phyloP scores from a whole-genome alignment of 2,888 invertebrate species.

The Crioceris asparagi region DNA sequence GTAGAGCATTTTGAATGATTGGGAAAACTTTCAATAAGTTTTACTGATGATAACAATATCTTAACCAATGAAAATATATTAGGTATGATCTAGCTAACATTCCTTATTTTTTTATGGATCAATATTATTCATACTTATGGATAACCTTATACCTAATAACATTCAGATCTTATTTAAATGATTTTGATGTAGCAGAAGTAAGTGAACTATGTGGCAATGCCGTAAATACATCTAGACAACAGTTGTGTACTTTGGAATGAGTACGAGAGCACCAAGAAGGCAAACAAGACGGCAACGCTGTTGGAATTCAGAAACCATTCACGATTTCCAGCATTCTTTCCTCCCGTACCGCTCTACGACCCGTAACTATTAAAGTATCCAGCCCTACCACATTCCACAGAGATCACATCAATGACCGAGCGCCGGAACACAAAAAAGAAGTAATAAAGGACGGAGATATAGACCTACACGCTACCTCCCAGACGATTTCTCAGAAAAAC shows the following conservation, averaged over 20 bases:
- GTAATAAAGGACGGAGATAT: conserved; percentile 1
- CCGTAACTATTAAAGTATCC: conserved; percentile 24
- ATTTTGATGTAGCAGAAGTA: no score
- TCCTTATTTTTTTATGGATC: no score
- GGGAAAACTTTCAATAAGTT: no score
- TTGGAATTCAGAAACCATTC: conserved; percentile 36
- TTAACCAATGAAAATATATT: no score
- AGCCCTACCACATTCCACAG: conserved; percentile 39
- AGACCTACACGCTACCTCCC: conserved; percentile 8
- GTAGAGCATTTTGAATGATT: no score
- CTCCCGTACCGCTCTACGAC: conserved; percentile 27
- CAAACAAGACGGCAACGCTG: conserved; percentile 25
- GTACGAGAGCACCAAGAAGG: conserved; percentile 21
- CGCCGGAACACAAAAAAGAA: conserved; percentile 25
- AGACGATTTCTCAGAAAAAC: conserved; percentile 27
- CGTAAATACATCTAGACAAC: no score
- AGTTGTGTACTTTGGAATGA: conserved; percentile 4
- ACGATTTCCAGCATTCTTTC: conserved; percentile 39
- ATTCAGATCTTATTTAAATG: no score
- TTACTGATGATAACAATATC: no score
- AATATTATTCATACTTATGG: no score
- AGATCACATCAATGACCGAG: conserved; percentile 42
- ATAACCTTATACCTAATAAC: no score
- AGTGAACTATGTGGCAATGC: no score
- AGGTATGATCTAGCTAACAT: no score